Evolutionary conservation across 2,888 invertebrate genomes (phyloP).

Genomic region (Cyrtodaria siliqua): DNA sequence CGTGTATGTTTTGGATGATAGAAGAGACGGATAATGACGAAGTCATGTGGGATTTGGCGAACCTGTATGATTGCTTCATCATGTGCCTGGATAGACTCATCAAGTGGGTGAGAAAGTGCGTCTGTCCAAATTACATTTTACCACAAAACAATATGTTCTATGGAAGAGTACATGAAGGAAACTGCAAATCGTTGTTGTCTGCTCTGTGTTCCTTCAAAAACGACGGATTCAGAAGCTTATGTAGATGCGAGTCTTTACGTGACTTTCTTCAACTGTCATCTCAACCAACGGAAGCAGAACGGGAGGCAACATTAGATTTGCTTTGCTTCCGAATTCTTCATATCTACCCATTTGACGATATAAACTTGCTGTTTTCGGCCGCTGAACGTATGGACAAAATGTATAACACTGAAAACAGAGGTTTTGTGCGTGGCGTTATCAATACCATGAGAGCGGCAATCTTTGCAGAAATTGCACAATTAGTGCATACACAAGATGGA

Average conservation of each 20-base stretch:
- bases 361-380: not conserved
- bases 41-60: constrained; percentile 1
- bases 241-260: constrained; percentile 4
- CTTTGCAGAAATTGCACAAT: constrained; percentile 13
- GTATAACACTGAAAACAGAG: not conserved
- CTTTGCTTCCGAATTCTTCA: constrained; percentile 20
- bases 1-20: constrained; percentile 24
- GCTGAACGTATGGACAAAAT: constrained; percentile 1
- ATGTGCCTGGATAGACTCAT: constrained; percentile 12
- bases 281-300: not conserved
- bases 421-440: constrained; percentile 12
- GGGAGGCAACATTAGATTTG: constrained; percentile 18
- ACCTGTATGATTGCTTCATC: constrained; percentile 3
- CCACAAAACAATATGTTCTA: constrained; percentile 25
- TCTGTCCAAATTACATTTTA: constrained; percentile 28
- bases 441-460: not conserved
- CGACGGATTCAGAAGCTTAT: not conserved
- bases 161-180: constrained; percentile 13
- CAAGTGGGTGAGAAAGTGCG: constrained; percentile 6
- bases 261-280: not conserved
- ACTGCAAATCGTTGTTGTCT: not conserved
- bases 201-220: not conserved
- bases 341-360: constrained; percentile 23
- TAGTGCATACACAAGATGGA: not conserved
- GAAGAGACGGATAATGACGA: constrained; percentile 29